phyloP scores from a whole-genome alignment of 2,888 invertebrate genomes.

The Mycalesis mineus region DNA sequence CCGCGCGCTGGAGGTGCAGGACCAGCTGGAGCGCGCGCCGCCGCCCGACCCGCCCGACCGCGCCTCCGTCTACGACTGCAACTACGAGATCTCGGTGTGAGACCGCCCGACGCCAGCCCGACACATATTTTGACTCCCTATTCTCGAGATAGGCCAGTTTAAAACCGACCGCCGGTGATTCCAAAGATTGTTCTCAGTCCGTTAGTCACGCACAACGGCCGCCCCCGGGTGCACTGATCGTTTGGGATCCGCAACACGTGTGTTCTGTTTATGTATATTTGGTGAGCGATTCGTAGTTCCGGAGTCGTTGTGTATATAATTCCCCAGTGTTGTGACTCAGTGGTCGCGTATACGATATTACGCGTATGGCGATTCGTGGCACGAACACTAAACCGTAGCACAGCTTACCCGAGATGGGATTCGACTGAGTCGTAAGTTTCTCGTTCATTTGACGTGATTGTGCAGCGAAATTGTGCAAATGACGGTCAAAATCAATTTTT shows the following conservation, averaged over 20 bases:
- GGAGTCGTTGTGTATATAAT: slow-evolving; percentile 59
- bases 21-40: slow-evolving; percentile 88
- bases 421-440: slow-evolving; percentile 57
- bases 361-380: slow-evolving; percentile 9
- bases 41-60: slow-evolving; percentile 83
- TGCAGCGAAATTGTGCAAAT: slow-evolving; percentile 11
- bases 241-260: slow-evolving; percentile 38
- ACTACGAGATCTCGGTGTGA: slow-evolving; percentile 97
- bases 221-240: slow-evolving; percentile 13
- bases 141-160: slow-evolving; percentile 30
- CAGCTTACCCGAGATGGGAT: slow-evolving; percentile 35
- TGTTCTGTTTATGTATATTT: slow-evolving; percentile 67
- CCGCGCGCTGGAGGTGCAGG: slow-evolving; percentile 92
- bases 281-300: slow-evolving; percentile 44
- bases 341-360: slow-evolving; percentile 37
- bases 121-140: slow-evolving; percentile 27
- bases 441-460: slow-evolving; percentile 39
- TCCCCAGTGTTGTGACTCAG: slow-evolving; percentile 63
- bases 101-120: slow-evolving; percentile 18
- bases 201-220: slow-evolving; percentile 33
- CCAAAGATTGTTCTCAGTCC: slow-evolving; percentile 30
- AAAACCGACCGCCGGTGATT: slow-evolving; percentile 29
- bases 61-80: slow-evolving; percentile 95
- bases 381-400: slow-evolving; percentile 6
- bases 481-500: slow-evolving; percentile 13